Base-by-base conservation (phyloP, 1,140 invertebrate genomes). In the Vanessa tameamea region DNA sequence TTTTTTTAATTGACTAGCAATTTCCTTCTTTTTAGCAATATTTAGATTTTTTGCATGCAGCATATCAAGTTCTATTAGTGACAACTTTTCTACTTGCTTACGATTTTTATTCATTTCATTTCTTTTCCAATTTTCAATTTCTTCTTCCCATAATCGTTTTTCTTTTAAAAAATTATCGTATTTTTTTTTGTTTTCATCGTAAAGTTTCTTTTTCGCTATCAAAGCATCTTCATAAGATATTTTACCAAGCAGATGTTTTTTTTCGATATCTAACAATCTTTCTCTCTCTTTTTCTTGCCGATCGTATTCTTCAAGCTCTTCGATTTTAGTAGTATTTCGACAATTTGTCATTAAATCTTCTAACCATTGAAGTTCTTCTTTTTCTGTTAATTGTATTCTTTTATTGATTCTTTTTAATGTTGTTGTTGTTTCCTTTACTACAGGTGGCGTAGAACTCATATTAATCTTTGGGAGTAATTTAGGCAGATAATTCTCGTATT, bases 141-240 rank as follows among this genome's bases (percentile, higher is more conserved):
- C 85, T 70, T 88, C 87, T 76, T 87, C 88, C 85, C 84, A 94
- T 53, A 80, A 31, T 68, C 86, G 76, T 78, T 89, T 92, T 82
- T 94, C 93, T 85, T 90, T 89, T 43, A 93, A 76, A 79, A 94
- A 93, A 47, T 92, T 79, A 73, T 90, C 87, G 75, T 91, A 90
- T 82, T 93, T 94, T 66, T 89, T 87, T 87, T 93, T 93, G 75
- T 94, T 94, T 59, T 84, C 80, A 68, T 93, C 83, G 20, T 89
- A 51, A 11, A 93, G 43, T 65, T 89, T 92, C 72, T 89, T 87
- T 86, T 94, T 94, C 2, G 94, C 93, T 68, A 94, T 81, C 64
- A 93, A 81, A 26, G 94, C 94, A 83, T 94, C 93, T 87, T 95
- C 94, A 69, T 93, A 86, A 15, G 92, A 92, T 55, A 95, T 85